A percentile compares a stretch with the other conserved stretches of the same genome.
These are phyloP conservation scores for Eremophila alpestris DNA, from an alignment of 2,797 vertebrate species.

Conservation along the genomic window DNA sequence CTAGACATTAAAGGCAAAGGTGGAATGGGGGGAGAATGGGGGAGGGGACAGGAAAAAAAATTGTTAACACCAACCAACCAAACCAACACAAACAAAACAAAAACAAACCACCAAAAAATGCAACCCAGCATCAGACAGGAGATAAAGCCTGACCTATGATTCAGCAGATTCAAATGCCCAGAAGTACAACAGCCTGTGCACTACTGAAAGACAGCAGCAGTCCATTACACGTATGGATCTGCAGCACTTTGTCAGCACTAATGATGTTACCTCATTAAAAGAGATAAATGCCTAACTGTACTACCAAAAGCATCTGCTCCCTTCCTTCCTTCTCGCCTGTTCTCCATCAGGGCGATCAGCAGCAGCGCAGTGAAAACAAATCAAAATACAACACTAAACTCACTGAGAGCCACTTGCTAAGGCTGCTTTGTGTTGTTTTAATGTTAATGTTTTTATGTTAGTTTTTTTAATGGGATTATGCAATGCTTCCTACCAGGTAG, in stretches of 20 bases:
- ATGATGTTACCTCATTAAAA: conserved; percentile 81
- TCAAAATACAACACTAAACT: conserved; percentile 61
- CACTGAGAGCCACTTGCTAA: conserved; percentile 8
- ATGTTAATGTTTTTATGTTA: neutral
- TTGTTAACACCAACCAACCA: neutral
- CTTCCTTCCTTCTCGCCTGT: conserved; percentile 58
- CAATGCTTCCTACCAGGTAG: neutral
- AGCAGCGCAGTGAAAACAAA: conserved; percentile 64
- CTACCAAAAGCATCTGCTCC: conserved; percentile 75
- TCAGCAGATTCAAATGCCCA: conserved; percentile 65
- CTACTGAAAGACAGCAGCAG: conserved; percentile 66
- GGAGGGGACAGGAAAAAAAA: neutral
- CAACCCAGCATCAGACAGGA: neutral
- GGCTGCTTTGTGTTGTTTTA: neutral
- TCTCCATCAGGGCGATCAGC: conserved; percentile 55
- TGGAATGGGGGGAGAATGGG: rapidly evolving
- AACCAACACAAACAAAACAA: neutral
- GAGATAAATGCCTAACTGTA: conserved; percentile 78
- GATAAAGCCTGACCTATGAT: conserved; percentile 64
- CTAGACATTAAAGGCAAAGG: conserved; percentile 5
- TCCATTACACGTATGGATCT: conserved; percentile 76
- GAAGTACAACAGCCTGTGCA: conserved; percentile 3
- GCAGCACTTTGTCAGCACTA: conserved; percentile 77
- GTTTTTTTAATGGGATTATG: neutral
- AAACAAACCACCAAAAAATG: neutral